Base-by-base conservation (phyloP, 2,888 invertebrate species). In the Germaria angustata region DNA sequence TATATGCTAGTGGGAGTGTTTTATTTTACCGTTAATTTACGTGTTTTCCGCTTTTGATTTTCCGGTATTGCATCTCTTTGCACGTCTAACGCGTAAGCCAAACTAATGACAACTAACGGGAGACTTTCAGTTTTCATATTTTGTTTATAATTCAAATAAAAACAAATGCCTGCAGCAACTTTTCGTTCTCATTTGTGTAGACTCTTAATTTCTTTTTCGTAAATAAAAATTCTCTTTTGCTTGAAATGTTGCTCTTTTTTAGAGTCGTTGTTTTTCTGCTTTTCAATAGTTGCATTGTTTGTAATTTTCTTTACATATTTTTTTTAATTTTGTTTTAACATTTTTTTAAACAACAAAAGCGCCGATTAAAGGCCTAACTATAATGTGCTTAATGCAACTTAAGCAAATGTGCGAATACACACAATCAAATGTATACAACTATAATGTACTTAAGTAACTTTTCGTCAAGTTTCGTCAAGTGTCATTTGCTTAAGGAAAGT, bases 71-170 rank as follows among this genome's bases (percentile, higher is more conserved):
- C 46, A 73, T 68, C 28, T 44, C 24, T 41, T 22, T 36, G n/a
- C 44, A 66, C 55, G 46, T 49, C 41, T 41, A 32, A 22, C 24
- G 44, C 68, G 63, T 46, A 41, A 71, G 46, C 44, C 41, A 66
- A 68, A 72, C 72, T 34, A 68, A 39, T 68, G 53, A 20, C 66
- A 81, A 77, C 66, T 81, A 66, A 77, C 77, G 72, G 11, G 20
- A 59, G 15, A 39, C 55, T 77, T 72, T 46, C 8, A 15, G 32
- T 41, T 53, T 51, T 53, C 28, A 13, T 28, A n/a, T 24, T 61
- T 81, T 49, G 17, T 46, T 72, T 77, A 77, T 61, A 72, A 3
- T 13, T 20, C 9, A 39, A 20, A 41, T 8, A 34, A 63, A 32
- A 65, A n/a, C 20, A 8, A 46, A 4, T n/a, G 36, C 32, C 6